These are phyloP conservation scores for Hylia prasina DNA, from an alignment of 2,113 vertebrate genomes.

Conservation along the genomic window DNA sequence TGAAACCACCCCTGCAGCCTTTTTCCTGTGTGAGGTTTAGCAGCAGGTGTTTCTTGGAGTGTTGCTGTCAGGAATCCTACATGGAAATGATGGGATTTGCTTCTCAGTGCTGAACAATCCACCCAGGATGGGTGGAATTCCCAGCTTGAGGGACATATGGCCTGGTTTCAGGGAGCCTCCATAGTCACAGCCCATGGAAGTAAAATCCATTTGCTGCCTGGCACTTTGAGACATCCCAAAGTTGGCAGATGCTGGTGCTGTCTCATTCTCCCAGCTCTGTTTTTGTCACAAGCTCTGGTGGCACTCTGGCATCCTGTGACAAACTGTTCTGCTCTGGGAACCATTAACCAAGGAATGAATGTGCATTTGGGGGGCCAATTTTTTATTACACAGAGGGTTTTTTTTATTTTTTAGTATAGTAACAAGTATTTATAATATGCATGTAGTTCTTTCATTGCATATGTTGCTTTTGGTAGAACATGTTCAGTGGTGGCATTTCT, in stretches of 20 bases:
- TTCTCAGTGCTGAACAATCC: background rate
- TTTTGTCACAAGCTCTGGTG: background rate
- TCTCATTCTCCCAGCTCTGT: background rate
- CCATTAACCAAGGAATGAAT: background rate
- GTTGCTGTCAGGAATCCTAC: rapidly evolving
- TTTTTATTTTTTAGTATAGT: background rate
- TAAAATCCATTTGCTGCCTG: background rate
- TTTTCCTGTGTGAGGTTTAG: background rate
- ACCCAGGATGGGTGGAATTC: background rate
- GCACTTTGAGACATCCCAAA: background rate
- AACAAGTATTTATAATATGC: too few species aligned
- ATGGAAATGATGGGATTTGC: rapidly evolving
- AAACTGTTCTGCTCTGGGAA: background rate
- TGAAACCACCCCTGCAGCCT: rapidly evolving
- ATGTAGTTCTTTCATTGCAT: background rate
- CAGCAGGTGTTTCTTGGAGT: background rate
- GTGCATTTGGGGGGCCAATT: background rate
- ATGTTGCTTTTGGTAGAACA: background rate
- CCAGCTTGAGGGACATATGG: rapidly evolving
- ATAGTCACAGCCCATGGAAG: rapidly evolving
- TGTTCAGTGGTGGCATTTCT: background rate
- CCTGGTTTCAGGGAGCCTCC: background rate
- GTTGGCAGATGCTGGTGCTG: background rate
- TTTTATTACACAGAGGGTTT: background rate
- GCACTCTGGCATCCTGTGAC: background rate